Evolutionary conservation across 2,888 invertebrate genomes (phyloP).

Genomic region (Diachrysia chrysitis): DNA sequence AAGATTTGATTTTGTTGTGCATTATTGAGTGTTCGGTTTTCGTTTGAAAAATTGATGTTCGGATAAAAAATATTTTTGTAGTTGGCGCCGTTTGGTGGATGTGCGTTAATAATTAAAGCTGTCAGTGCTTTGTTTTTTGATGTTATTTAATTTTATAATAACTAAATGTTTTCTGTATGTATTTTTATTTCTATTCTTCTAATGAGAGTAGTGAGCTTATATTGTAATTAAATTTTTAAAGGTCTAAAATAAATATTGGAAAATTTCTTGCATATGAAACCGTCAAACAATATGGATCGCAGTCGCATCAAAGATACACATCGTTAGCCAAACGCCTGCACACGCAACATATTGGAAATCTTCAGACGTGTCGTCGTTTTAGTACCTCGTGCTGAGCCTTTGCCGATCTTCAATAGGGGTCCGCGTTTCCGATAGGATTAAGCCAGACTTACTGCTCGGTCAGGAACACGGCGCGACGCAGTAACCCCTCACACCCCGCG

Average conservation of each 20-base stretch:
- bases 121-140: not conserved
- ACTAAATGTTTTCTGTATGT: not conserved
- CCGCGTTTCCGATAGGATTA: slow-evolving; percentile 89
- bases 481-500: slow-evolving; percentile 63
- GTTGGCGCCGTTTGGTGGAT: slow-evolving; percentile 3
- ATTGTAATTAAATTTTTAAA: not conserved
- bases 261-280: slow-evolving; percentile 1
- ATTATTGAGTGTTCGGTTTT: slow-evolving; percentile 16
- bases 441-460: slow-evolving; percentile 89
- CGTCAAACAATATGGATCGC: slow-evolving; percentile 4
- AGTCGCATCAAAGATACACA: slow-evolving; percentile 27
- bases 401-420: slow-evolving; percentile 86
- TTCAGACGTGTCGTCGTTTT: slow-evolving; percentile 73
- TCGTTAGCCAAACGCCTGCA: slow-evolving; percentile 33
- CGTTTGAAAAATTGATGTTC: not conserved
- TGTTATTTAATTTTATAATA: not conserved
- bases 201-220: not conserved
- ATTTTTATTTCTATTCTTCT: not conserved
- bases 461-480: slow-evolving; percentile 86
- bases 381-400: slow-evolving; percentile 68
- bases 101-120: not conserved
- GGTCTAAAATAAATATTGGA: not conserved
- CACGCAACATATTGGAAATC: slow-evolving; percentile 68
- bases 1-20: not conserved
- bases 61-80: not conserved